Evolutionary conservation across 53 echinoderm and acorn worm genomes (phyloP), one percentile per base, ranked within the genome.

Genomic region (Stichopus horrens): DNA sequence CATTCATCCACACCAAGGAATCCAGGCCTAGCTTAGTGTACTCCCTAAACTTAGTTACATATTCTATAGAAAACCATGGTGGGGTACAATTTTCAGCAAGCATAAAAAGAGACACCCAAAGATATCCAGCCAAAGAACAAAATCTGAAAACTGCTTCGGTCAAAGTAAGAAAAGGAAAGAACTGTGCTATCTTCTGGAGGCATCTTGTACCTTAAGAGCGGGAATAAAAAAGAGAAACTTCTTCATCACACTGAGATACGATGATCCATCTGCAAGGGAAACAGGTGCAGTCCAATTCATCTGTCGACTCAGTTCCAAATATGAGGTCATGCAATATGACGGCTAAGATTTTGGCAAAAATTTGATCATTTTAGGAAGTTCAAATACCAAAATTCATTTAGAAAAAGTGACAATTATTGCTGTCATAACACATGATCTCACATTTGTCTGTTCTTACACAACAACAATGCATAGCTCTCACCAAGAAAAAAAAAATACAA

Each of bases 171-270:
- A 83, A 6, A 7, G 21, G 18, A 85, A 37, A 59, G 85, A 85
- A 85, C 65, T 66, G 66, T 66, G 84, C 14, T 18, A 57, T 55
- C 65, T 65, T 68, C 63, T 8, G 6, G 53, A 14, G 51, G 51
- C 85, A 67, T 85, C 85, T 68, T 67, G 71, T 60, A 85, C 85
- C 85, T 85, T 85, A 85, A 85, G 85, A 85, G 58, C 5, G 5
- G 83, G 60, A 22, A 37, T 0, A 16, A 21, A 13, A 37, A 53
- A 85, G 37, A 85, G 18, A 67, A 67, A 10, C 4, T 6, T 52
- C 53, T 85, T 11, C 85, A 57, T 6, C 7, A 19, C 58, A 58
- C 7, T 7, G 22, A 5, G 37, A 37, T 37, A 37, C 37, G 81
- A 81, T 81, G 81, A 56, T 21, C 81, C 56, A 57, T 56, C 58